Evolutionary conservation across 2,797 vertebrate genomes (phyloP), one percentile per base, ranked within the genome.

Genomic region (Chelon auratus): DNA sequence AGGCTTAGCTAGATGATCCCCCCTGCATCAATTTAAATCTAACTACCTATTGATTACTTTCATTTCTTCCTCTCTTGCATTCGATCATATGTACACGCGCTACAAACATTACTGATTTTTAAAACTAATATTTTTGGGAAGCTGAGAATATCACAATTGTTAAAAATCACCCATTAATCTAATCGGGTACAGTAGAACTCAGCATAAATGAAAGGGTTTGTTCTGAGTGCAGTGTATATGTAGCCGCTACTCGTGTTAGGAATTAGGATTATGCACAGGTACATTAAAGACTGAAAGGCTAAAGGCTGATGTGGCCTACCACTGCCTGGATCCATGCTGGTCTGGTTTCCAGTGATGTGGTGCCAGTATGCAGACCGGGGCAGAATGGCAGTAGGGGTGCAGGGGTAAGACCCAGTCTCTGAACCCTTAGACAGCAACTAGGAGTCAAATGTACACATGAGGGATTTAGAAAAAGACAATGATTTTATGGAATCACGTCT

Each of bases 361-460:
- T 99, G 97, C 97, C 97, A 99, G 93, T 98, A 99, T 64, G 96
- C 96, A 0, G 97, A 98, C 64, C 97, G 95, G 15, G 97, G 97
- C 77, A 99, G 93, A 93, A 99, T 97, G 86, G 96, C 95, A 0
- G 96, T 96, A 54, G 96, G 96, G 0, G 96, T 96, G 83, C 96
- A 98, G 63, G 97, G 96, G 64, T 97, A 97, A 5, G 96, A 97
- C 56, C 94, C 93, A 1, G 95, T 90, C 66, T 97, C 96, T 0
- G 95, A 94, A 85, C 96, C 95, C 89, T 97, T 95, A 78, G 95
- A 96, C 84, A 96, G 86, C 75, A 97, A 89, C 97, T 99, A 87
- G 0, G 22, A 79, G 50, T 47, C 53, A 80, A 0, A 72, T 9
- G 36, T 1, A 78, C 13, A 81, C 13, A 68, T 47, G 1, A 56